Evolutionary conservation across 2,888 invertebrate genomes (phyloP).

Genomic region (Cloeon dipterum): DNA sequence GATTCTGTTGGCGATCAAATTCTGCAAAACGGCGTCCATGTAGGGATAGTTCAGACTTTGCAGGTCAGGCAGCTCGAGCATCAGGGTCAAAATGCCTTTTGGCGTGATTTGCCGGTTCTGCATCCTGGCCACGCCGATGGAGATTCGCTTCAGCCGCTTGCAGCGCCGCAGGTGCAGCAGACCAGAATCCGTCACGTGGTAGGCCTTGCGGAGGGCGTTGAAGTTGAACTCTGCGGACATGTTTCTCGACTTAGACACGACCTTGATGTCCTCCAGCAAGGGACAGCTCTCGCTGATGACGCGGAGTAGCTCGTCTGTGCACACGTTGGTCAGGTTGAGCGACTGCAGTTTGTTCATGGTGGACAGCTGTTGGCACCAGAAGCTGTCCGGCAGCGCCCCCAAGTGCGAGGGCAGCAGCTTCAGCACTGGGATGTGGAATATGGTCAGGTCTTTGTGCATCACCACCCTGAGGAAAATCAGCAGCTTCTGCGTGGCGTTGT

Average conservation of each 20-base stretch:
- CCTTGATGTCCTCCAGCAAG: constrained; percentile 8
- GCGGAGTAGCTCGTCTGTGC: constrained; percentile 10
- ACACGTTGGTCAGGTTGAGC: constrained; percentile 8
- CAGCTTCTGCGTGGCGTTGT: too few species aligned
- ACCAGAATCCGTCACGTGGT: constrained; percentile 9
- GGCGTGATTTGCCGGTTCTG: constrained; percentile 8
- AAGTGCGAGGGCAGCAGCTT: constrained; percentile 3
- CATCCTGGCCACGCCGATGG: constrained; percentile 8
- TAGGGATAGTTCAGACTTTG: constrained; percentile 8
- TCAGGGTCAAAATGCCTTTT: constrained; percentile 8
- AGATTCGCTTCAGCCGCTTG: constrained; percentile 8
- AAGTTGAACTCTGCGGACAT: constrained; percentile 3
- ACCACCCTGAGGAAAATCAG: constrained; percentile 5
- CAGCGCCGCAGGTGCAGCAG: constrained; percentile 8
- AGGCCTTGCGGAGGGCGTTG: constrained; percentile 9
- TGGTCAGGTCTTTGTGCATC: constrained; percentile 9
- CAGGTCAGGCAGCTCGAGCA: constrained; percentile 7
- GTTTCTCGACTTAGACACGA: constrained; percentile 7
- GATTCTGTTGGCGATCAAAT: too few species aligned
- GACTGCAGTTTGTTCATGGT: constrained; percentile 7
- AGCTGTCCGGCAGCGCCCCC: constrained; percentile 6
- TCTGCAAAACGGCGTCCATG: constrained; percentile 8
- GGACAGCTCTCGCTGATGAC: constrained; percentile 8
- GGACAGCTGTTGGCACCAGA: constrained; percentile 8
- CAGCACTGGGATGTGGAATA: constrained; percentile 4